Evolutionary conservation across 2,888 invertebrate genomes (phyloP).

Genomic region (Hetaerina titia): DNA sequence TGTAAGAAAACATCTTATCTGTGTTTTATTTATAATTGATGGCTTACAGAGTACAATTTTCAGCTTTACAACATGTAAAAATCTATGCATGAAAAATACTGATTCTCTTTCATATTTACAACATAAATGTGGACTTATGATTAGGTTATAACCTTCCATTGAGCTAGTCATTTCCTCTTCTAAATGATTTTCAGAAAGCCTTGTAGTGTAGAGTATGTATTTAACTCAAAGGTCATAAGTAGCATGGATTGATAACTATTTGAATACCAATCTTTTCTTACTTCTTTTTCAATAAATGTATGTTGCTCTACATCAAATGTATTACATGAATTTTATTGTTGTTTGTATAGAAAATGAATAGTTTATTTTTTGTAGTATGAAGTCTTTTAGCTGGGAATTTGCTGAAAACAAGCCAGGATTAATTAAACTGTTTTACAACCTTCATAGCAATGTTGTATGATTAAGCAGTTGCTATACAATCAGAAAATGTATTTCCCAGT

Average conservation of each 20-base stretch:
- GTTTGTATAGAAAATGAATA: constrained; percentile 43
- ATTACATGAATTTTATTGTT: constrained; percentile 8
- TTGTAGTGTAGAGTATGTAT: not conserved
- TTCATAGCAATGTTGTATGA: constrained; percentile 9
- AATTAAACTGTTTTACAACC: not conserved
- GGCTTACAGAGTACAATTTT: constrained; percentile 45
- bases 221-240: not conserved
- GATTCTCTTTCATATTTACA: not conserved
- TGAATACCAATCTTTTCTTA: not conserved
- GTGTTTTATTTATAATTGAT: constrained; percentile 19
- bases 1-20: not conserved
- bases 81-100: not conserved
- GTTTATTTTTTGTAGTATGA: constrained; percentile 53
- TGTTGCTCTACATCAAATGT: not conserved
- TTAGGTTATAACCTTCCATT: constrained; percentile 39
- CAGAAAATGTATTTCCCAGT: not conserved
- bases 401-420: not conserved
- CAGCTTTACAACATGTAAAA: not conserved
- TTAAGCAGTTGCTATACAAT: not conserved
- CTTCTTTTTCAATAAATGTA: not conserved
- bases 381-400: not conserved
- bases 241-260: not conserved
- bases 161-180: not conserved
- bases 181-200: not conserved
- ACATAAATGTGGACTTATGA: not conserved